A percentile compares a stretch with the other conserved stretches of the same genome.
Conservation (phyloP, 37 sponge, comb jelly and placozoan species). For the Beroe ovata region DNA sequence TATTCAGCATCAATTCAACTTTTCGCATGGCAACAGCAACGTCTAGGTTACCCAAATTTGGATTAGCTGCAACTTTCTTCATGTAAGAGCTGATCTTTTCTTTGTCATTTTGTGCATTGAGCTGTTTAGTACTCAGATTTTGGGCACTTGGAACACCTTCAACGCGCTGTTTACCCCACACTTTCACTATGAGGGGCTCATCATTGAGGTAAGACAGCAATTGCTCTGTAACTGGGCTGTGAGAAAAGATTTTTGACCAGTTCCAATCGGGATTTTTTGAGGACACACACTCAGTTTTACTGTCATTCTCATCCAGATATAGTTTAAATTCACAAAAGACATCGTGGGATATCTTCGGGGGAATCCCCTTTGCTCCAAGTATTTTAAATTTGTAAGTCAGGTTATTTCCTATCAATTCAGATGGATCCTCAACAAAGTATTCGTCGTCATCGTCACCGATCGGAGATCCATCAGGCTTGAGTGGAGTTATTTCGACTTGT, state of each 20-base stretch:
- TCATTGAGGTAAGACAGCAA: slow-evolving; percentile 71
- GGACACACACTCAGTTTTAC: slow-evolving; percentile 57
- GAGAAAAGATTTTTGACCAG: slow-evolving; percentile 65
- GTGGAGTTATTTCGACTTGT: slow-evolving; percentile 11
- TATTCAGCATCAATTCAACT: slow-evolving; percentile 28
- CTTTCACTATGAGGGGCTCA: slow-evolving; percentile 73
- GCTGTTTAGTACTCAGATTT: slow-evolving; percentile 46
- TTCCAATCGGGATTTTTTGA: slow-evolving; percentile 70
- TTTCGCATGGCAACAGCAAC: background rate
- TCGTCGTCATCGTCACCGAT: slow-evolving; percentile 58
- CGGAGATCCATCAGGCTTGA: slow-evolving; percentile 35
- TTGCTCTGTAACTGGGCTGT: slow-evolving; percentile 75
- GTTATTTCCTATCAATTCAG: slow-evolving; percentile 54
- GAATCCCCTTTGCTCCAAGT: slow-evolving; percentile 44
- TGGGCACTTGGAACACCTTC: background rate
- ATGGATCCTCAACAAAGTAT: slow-evolving; percentile 66
- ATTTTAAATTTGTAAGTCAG: slow-evolving; percentile 43
- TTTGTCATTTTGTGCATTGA: slow-evolving; percentile 27
- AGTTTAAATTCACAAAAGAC: slow-evolving; percentile 75
- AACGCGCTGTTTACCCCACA: slow-evolving; percentile 72
- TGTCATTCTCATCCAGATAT: slow-evolving; percentile 70
- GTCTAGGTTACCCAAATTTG: background rate
- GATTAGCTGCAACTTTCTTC: slow-evolving; percentile 24
- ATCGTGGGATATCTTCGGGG: slow-evolving; percentile 67
- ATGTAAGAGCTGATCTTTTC: slow-evolving; percentile 33